Base-by-base conservation (phyloP, 2,797 vertebrate genomes). In the Channa striata region DNA sequence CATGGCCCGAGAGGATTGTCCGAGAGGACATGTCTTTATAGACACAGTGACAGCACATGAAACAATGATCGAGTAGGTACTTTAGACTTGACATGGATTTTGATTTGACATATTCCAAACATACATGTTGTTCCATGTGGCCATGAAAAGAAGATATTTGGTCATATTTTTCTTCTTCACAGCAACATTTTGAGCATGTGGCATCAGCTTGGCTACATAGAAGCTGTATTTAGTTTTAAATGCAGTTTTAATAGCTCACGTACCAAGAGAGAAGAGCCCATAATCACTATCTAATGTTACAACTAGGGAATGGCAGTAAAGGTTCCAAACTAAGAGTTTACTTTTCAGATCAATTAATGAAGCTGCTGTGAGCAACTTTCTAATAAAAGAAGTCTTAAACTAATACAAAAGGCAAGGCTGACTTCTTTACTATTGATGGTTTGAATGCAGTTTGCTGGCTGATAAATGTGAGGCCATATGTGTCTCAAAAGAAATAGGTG, bases 1-100 rank as follows among this genome's bases (percentile, higher is more conserved):
- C 53, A 49, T 13, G 63, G 56, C 47, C 37, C 40, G 49, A 69
- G 70, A 77, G 68, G 43, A 52, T 62, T 12, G n/a, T n/a, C n/a
- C n/a, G n/a, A n/a, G n/a, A n/a, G n/a, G n/a, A 9, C 1, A n/a
- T 56, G 33, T 53, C 52, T 59, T 51, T 57, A 47, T 59, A 25
- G 44, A 56, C 56, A 69, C 56, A 14, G 25, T 23, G 13, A 47
- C 47, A 42, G 20, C 10, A 71, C 36, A 51, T 8, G 23, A 54
- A 13, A 9, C 51, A 42, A 25, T 48, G 44, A 60, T 59, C 46
- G 75, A 52, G 11, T 23, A 48, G 33, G 25, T 39, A 19, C 65
- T 80, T 73, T 17, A 53, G 42, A 61, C 62, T 57, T 34, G 17
- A 25, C 50, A 33, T 36, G n/a, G n/a, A 34, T 44, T 60, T 33